Conservation (phyloP, 2,888 invertebrate species). For the Lysandra bellargus region DNA sequence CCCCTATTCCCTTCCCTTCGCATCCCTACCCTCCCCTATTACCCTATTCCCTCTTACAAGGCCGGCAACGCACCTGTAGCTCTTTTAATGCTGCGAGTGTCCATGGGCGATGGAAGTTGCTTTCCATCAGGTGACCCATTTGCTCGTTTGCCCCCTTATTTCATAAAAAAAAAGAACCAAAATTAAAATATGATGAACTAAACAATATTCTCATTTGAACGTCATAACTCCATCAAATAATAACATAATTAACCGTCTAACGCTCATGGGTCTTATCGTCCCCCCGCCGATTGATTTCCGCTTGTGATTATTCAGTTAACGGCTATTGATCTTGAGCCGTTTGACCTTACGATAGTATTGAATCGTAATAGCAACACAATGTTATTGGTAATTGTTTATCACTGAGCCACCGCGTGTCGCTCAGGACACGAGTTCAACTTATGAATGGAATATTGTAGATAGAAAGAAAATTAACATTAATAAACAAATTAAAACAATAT, state of each 20-base stretch:
- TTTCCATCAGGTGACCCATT: too few relatives aligned
- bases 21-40: too few relatives aligned
- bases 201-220: too few relatives aligned
- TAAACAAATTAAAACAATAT: background rate
- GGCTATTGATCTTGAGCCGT: constrained; percentile 18
- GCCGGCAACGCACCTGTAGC: too few relatives aligned
- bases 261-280: background rate
- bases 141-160: too few relatives aligned
- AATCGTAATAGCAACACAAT: constrained; percentile 23
- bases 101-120: too few relatives aligned
- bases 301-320: constrained; percentile 28
- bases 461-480: background rate
- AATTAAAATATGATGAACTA: too few relatives aligned
- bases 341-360: constrained; percentile 25
- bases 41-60: too few relatives aligned
- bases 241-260: background rate
- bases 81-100: too few relatives aligned
- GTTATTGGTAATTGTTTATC: background rate
- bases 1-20: too few relatives aligned
- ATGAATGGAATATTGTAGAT: background rate
- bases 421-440: background rate
- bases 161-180: too few relatives aligned
- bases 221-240: too few relatives aligned
- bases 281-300: background rate
- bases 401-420: constrained; percentile 4